Conservation (phyloP, 2,797 vertebrate species). For the Urosaurus nigricauda region DNA sequence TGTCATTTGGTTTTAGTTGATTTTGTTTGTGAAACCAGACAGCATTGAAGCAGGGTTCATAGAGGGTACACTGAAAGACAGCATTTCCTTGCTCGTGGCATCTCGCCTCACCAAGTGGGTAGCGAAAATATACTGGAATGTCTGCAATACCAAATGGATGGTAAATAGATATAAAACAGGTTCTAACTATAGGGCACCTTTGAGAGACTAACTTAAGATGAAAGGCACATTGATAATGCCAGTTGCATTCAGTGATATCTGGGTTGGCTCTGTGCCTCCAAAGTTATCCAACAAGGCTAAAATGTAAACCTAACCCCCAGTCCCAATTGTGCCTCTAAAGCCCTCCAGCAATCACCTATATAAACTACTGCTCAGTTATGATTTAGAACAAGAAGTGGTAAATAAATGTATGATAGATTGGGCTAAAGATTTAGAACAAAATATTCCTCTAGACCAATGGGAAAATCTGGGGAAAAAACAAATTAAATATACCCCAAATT, state of each 20-base stretch:
- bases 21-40: slow-evolving; percentile 84
- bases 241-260: neutral
- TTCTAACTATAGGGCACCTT: neutral
- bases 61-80: slow-evolving; percentile 85
- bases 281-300: neutral
- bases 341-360: no score
- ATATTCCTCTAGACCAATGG: no score
- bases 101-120: slow-evolving; percentile 81
- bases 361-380: no score
- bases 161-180: slow-evolving; percentile 9
- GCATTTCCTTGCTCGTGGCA: slow-evolving; percentile 84
- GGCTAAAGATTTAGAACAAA: no score
- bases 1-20: slow-evolving; percentile 75
- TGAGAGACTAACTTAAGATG: neutral
- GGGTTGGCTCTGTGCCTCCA: neutral
- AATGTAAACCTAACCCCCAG: neutral
- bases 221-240: neutral
- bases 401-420: no score
- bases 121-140: slow-evolving; percentile 81
- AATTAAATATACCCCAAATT: no score
- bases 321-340: neutral
- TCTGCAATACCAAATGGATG: slow-evolving; percentile 58
- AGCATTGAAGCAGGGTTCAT: slow-evolving; percentile 77
- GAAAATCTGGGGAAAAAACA: no score
- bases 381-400: no score